Percentiles rank a stretch among this genome's conserved stretches.
phyloP scores from a whole-genome alignment of 1,140 invertebrate species.

The Drosophila guanche region DNA sequence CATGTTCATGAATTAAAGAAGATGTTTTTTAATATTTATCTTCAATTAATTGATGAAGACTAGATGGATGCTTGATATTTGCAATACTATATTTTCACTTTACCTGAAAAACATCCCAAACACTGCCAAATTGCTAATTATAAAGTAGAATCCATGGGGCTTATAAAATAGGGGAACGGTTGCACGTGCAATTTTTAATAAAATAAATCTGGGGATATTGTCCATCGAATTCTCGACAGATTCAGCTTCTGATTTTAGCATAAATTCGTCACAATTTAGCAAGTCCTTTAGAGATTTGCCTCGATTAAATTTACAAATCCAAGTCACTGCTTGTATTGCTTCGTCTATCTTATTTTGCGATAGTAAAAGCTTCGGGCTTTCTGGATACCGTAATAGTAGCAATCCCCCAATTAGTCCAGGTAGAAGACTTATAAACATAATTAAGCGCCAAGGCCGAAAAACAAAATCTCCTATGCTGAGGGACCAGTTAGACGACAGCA shows the following conservation, averaged over 20 bases:
- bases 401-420: conserved; percentile 86
- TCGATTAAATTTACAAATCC: conserved; percentile 84
- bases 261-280: conserved; percentile 45
- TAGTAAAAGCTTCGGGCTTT: conserved; percentile 87
- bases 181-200: conserved; percentile 69
- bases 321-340: conserved; percentile 84
- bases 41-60: no score
- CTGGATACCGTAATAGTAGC: conserved; percentile 86
- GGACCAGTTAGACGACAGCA: conserved; percentile 65
- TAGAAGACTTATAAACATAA: conserved; percentile 85
- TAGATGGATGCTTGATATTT: no score
- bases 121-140: conserved; percentile 69
- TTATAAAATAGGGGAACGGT: conserved; percentile 77
- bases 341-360: conserved; percentile 84
- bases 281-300: conserved; percentile 74
- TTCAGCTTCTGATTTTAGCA: conserved; percentile 53
- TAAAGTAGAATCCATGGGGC: conserved; percentile 75
- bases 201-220: conserved; percentile 55
- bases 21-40: no score
- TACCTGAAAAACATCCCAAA: conserved; percentile 81
- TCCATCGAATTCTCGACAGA: conserved; percentile 52
- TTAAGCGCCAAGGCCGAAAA: conserved; percentile 87
- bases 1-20: no score
- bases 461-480: conserved; percentile 50
- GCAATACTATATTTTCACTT: not conserved